Evolutionary conservation across 2,113 vertebrate genomes (phyloP), one percentile per base, ranked within the genome.

Genomic region (Bufo bufo): DNA sequence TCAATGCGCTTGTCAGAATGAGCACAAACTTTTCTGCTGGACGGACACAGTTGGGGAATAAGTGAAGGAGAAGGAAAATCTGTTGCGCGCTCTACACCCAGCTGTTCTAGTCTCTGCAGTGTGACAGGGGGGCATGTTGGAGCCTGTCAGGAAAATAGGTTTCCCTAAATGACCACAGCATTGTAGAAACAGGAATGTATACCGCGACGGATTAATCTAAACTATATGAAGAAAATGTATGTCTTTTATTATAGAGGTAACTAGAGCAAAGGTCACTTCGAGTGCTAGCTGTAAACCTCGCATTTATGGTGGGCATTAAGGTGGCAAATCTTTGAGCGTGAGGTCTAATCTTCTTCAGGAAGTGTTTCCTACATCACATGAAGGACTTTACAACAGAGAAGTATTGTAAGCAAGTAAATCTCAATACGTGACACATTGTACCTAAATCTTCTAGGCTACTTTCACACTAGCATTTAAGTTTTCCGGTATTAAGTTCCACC

Each of bases 281-380:
- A n/a, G 49, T n/a, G 14, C n/a, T 23, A 0, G 56, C 33, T 50
- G 11, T 82, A 82, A 82, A 50, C 43, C 50, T 65, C 20, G 43
- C 16, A 13, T 82, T 82, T 82, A 59, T 65, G 20, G 17, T 23
- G 12, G 58, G 59, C 80, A 47, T 82, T 80, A 65, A 12, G 45
- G 45, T 83, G 45, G 47, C 59, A 65, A 50, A 66, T 82, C 47
- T 50, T 4, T 1, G 19, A 13, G 65, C 50, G 72, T 58, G 66
- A 84, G 66, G 65, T 65, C 45, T 83, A 83, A 83, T 69, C 81
- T 83, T 45, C 61, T 83, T 83, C 61, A 49, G 61, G 19, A 83
- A 69, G 81, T 52, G 61, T 69, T 47, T 47, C 47, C 63, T 69
- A 49, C 81, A 83, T 83, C 81, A 83, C 81, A 83, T 83, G 81